Conservation (phyloP, 2,113 vertebrate genomes). For the Petaurus breviceps region DNA sequence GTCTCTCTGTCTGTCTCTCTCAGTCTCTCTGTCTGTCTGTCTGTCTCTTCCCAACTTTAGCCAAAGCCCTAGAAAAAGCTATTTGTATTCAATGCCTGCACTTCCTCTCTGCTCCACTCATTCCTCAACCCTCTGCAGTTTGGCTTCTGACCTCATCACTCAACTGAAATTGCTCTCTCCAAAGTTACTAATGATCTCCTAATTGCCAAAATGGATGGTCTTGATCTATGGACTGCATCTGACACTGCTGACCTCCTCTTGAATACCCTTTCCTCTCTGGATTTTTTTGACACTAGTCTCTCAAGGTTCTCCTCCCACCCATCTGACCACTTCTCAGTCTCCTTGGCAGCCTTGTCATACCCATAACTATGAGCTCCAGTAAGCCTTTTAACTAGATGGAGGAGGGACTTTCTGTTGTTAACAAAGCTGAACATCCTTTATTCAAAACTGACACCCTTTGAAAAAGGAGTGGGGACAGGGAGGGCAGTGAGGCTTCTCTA, state of each 20-base stretch:
- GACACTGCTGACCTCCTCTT: background rate
- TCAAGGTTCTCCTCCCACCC: background rate
- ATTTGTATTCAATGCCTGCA: background rate
- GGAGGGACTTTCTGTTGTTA: background rate
- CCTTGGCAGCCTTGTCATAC: background rate
- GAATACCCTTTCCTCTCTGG: background rate
- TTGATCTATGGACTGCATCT: background rate
- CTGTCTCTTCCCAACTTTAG: background rate
- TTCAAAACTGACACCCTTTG: background rate
- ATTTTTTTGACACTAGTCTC: background rate
- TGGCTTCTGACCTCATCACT: background rate
- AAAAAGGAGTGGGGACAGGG: background rate
- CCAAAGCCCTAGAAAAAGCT: background rate
- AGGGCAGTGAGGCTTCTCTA: background rate
- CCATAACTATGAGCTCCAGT: background rate
- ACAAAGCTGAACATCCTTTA: background rate
- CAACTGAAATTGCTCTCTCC: background rate
- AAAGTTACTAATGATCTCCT: background rate
- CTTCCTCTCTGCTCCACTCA: background rate
- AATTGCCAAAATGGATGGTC: background rate
- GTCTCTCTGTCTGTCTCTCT: too few relatives aligned
- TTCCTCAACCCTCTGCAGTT: background rate
- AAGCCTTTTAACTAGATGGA: background rate
- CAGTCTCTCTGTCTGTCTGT: too few relatives aligned
- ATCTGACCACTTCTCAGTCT: background rate